Percentiles rank a stretch among this genome's conserved stretches.
phyloP scores from a whole-genome alignment of 2,113 vertebrate genomes.

The Neoarius graeffei region DNA sequence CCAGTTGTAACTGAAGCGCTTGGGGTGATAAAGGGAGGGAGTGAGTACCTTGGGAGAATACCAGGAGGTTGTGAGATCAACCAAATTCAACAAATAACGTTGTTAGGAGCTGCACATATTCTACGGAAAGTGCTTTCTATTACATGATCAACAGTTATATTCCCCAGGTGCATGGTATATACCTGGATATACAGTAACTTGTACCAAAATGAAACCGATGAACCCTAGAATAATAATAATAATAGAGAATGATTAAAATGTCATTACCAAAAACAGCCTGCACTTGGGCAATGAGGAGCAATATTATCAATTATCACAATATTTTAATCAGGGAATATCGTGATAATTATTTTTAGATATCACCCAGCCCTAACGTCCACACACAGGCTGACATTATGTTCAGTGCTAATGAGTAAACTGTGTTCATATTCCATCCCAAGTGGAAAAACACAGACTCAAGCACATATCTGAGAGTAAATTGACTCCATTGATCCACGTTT shows the following conservation, averaged over 20 bases:
- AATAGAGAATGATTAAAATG: not conserved
- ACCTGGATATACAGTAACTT: no score
- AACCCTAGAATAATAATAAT: not conserved
- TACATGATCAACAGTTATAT: no score
- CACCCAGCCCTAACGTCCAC: not conserved
- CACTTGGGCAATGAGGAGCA: not conserved
- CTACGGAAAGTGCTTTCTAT: no score
- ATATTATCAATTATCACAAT: not conserved
- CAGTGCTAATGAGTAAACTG: not conserved
- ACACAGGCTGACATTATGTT: not conserved
- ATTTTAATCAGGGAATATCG: slow-evolving; percentile 24
- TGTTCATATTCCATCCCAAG: slow-evolving; percentile 19
- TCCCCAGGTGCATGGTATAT: no score
- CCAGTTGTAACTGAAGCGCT: no score
- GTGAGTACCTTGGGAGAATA: no score
- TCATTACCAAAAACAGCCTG: not conserved
- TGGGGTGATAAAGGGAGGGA: no score
- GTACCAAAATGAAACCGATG: no score
- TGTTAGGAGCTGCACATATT: no score
- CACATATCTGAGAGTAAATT: slow-evolving; percentile 28
- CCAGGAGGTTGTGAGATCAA: no score
- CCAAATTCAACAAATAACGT: no score
- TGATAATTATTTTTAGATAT: not conserved
- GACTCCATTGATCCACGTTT: slow-evolving; percentile 26
- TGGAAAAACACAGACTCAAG: not conserved